Evolutionary conservation across 1,140 invertebrate species (phyloP).

Genomic region (Pogonus chalceus): DNA sequence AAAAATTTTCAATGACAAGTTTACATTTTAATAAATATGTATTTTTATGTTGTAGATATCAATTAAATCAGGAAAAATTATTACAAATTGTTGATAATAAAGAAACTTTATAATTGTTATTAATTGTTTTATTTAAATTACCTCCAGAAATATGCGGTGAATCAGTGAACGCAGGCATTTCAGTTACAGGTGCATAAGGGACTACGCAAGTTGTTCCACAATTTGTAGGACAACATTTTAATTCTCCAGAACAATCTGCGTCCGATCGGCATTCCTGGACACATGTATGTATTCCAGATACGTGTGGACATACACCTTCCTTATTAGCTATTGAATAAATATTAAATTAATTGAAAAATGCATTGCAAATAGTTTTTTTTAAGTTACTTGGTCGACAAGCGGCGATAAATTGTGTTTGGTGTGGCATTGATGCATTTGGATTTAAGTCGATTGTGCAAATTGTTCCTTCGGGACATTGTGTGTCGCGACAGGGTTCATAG

Average conservation of each 20-base stretch:
- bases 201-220: slow-evolving; percentile 62
- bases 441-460: slow-evolving; percentile 54
- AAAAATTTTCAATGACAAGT: too few relatives aligned
- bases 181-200: slow-evolving; percentile 36
- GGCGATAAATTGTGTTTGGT: slow-evolving; percentile 38
- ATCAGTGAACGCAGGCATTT: slow-evolving; percentile 30
- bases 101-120: too few relatives aligned
- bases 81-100: too few relatives aligned
- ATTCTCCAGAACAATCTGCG: slow-evolving; percentile 63
- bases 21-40: too few relatives aligned
- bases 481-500: slow-evolving; percentile 58
- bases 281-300: slow-evolving; percentile 42
- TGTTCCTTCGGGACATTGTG: slow-evolving; percentile 50
- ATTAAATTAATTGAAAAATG: slow-evolving; percentile 1
- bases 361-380: too few relatives aligned
- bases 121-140: slow-evolving; percentile 11
- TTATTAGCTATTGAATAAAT: slow-evolving; percentile 49
- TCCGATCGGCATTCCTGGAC: slow-evolving; percentile 66
- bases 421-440: slow-evolving; percentile 34
- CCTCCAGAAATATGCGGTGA: slow-evolving; percentile 26
- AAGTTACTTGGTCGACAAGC: slow-evolving; percentile 54
- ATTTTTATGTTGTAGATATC: too few relatives aligned
- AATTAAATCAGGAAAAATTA: too few relatives aligned
- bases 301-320: slow-evolving; percentile 60
- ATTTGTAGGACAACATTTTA: slow-evolving; percentile 73